A percentile compares a stretch with the other conserved stretches of the same genome.
These are phyloP conservation scores for Xenotilapia leptura DNA, from an alignment of 2,113 vertebrate genomes.

Conservation along the genomic window DNA sequence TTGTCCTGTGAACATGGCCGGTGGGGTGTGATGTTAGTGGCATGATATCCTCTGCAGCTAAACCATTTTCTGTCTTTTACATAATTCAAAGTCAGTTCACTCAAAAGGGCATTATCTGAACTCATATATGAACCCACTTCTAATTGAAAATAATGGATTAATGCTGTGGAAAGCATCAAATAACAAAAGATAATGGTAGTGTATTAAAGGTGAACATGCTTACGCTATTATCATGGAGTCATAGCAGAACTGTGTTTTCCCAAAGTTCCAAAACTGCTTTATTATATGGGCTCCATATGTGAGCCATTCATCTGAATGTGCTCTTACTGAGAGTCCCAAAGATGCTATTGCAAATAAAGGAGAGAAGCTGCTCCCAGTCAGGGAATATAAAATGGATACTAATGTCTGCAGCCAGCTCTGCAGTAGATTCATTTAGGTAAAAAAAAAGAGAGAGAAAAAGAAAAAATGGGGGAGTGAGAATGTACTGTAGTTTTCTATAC, in stretches of 20 bases:
- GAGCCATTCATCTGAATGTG: constrained; percentile 37
- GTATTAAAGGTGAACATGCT: constrained; percentile 50
- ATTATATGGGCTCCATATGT: constrained; percentile 6
- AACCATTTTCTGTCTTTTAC: not conserved
- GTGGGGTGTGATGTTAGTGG: constrained; percentile 43
- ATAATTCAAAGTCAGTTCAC: not conserved
- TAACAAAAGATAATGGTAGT: constrained; percentile 54
- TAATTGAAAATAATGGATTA: constrained; percentile 51
- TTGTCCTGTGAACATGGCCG: constrained; percentile 83
- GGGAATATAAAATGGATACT: constrained; percentile 57
- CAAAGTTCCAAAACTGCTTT: not conserved
- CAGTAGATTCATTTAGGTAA: constrained; percentile 23
- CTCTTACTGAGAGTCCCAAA: constrained; percentile 33
- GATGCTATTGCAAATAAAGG: constrained; percentile 18
- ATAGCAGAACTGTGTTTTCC: constrained; percentile 9
- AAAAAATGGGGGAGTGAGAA: not conserved
- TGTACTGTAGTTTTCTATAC: constrained; percentile 46
- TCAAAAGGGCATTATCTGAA: constrained; percentile 9
- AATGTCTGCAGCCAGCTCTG: constrained; percentile 57
- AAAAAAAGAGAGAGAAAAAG: not conserved
- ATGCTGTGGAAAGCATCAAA: constrained; percentile 52
- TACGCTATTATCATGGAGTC: constrained; percentile 18
- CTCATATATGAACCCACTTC: not conserved
- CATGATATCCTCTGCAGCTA: constrained; percentile 26
- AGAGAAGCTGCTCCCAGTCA: constrained; percentile 34